phyloP scores from a whole-genome alignment of 2,888 invertebrate species.

The Tridacna gigas region DNA sequence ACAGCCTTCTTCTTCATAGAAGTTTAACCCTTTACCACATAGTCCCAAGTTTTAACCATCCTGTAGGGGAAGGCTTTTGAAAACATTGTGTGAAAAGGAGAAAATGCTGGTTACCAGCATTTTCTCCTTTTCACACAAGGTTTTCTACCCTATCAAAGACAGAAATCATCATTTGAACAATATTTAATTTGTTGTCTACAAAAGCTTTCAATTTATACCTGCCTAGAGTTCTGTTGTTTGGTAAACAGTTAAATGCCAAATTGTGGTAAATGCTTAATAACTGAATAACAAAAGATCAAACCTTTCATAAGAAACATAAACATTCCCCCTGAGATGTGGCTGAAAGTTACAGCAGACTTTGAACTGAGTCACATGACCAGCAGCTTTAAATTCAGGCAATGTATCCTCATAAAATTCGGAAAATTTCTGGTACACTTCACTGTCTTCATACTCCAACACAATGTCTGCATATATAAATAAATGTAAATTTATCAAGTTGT shows the following conservation, averaged over 20 bases:
- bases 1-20: no score
- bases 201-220: no score
- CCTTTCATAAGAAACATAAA: constrained; percentile 92
- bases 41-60: neutral
- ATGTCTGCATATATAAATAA: constrained; percentile 86
- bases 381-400: constrained; percentile 90
- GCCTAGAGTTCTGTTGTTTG: no score
- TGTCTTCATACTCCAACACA: constrained; percentile 92
- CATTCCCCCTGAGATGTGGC: constrained; percentile 94
- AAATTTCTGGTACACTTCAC: constrained; percentile 92
- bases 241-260: no score
- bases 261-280: no score
- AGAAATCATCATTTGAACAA: no score
- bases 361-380: constrained; percentile 85
- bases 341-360: constrained; percentile 94
- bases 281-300: constrained; percentile 52
- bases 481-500: no score
- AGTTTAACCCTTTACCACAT: neutral
- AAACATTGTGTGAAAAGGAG: neutral
- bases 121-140: no score
- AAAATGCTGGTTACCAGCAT: neutral
- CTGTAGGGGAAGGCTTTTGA: neutral
- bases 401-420: constrained; percentile 94
- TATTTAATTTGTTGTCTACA: no score
- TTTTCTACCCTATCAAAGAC: no score